Base-by-base conservation (phyloP, 2,888 invertebrate species). In the Spatulosminthurus flaviceps region DNA sequence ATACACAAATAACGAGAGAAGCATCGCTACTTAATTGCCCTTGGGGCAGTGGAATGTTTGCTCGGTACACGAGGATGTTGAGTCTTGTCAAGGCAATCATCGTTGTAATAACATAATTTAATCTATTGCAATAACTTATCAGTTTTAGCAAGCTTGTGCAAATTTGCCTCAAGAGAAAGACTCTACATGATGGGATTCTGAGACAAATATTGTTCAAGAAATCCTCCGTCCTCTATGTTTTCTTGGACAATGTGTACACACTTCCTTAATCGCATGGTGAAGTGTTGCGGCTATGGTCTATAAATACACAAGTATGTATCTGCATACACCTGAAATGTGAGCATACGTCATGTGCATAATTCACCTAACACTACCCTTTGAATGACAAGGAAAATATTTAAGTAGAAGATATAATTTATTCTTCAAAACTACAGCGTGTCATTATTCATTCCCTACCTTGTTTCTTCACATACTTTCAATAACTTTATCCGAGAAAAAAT, bases 21-120 rank as follows among this genome's bases (percentile, higher is more conserved):
- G 34, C 9, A 34, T 34, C n/a, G n/a, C n/a, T n/a, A 9, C 34
- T 34, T 34, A 34, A 34, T n/a, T n/a, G 34, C 34, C 9, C n/a
- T n/a, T n/a, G n/a, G 9, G 34, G 9, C 34, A 34, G 4, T 34
- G 34, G 34, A 9, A 4, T 34, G 34, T 34, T 34, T 4, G 34
- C 34, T 34, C 9, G 34, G 34, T 51, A 51, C 7, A 51, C 7
- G 5, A 51, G 34, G 13, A 28, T 9, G 67, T 19, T 26, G 67
- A 67, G 13, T 28, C 67, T 26, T 67, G 67, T 24, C 13, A 26
- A 26, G 26, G 67, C 67, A 67, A 67, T 67, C 67, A 28, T 67
- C 67, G 28, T n/a, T 26, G 67, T 67, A 67, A 67, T 67, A 26
- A 29, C 19, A 67, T 26, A 67, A n/a, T 28, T 67, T 67, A 26